Base-by-base conservation (phyloP, 2,797 vertebrate genomes). In the Clarias laeviceps region DNA sequence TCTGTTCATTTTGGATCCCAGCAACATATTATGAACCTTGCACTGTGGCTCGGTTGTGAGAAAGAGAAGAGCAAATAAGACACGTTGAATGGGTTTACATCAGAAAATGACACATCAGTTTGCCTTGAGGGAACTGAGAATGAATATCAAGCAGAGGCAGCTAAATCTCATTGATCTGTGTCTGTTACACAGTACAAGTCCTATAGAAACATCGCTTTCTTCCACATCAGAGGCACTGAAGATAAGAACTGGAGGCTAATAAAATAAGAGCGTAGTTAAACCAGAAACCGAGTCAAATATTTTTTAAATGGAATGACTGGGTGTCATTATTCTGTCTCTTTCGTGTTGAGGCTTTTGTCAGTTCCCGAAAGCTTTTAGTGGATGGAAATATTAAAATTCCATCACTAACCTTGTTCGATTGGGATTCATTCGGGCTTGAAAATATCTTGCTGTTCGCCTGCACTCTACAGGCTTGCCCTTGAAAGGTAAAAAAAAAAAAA, bases 371-470 rank as follows among this genome's bases (percentile, higher is more conserved):
- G 74, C 78, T 32, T 90, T 87, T 84, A 85, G 84, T 84, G 88
- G 90, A 80, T 57, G 89, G 88, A 88, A 90, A 88, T 89, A 91
- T 90, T 89, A 86, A 88, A 82, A 80, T 89, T 83, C 50, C 87
- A 40, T 37, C 9, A 37, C 65, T 82, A 92, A 90, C 93, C 92
- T 92, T 91, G 91, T 83, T 78, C 20, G 73, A 84, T 92, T 89
- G 88, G 88, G 90, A 89, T 91, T 91, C 91, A 92, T 92, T 94
- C 88, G 93, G 90, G 90, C 90, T 92, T 88, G 88, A 87, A 93
- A 92, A 91, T 77, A 54, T 82, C 64, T 57, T 34, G 37, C 83
- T 87, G 87, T 87, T 92, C 89, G n/a, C 57, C 54, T 65, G 73
- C 22, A 85, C 84, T 76, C 70, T 20, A 88, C 87, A 87, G 78